Conservation (phyloP, 2,888 invertebrate species). For the Spodoptera littoralis region DNA sequence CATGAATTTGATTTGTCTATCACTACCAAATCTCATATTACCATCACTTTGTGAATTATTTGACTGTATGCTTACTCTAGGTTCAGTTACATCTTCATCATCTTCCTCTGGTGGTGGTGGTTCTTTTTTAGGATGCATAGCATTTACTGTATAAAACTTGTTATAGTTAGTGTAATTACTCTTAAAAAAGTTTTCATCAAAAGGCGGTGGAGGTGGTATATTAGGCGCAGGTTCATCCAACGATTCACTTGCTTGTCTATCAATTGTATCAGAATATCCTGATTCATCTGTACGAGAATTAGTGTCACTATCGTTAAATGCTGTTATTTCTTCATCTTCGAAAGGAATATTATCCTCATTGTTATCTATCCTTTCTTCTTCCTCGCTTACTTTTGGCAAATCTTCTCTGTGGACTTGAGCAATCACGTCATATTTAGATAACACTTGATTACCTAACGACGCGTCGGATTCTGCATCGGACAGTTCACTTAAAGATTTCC, state of each 20-base stretch:
- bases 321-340: conserved; percentile 74
- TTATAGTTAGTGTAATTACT: conserved; percentile 54
- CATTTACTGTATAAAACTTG: conserved; percentile 64
- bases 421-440: conserved; percentile 88
- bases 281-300: conserved; percentile 84
- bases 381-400: conserved; percentile 79
- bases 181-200: conserved; percentile 77
- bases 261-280: conserved; percentile 84
- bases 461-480: conserved; percentile 84
- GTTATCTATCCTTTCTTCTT: conserved; percentile 73
- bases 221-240: conserved; percentile 61
- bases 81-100: conserved; percentile 58
- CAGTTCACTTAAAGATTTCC: conserved; percentile 79
- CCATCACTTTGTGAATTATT: conserved; percentile 70
- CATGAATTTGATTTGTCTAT: conserved; percentile 79
- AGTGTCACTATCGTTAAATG: conserved; percentile 80
- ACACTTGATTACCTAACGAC: conserved; percentile 79
- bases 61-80: conserved; percentile 71
- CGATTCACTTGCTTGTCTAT: conserved; percentile 73
- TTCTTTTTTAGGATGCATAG: conserved; percentile 63
- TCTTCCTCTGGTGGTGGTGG: conserved; percentile 35
- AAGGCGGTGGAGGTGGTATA: conserved; percentile 66
- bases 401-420: conserved; percentile 89
- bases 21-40: conserved; percentile 76
- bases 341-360: conserved; percentile 51